Evolutionary conservation across 2,113 vertebrate species (phyloP), one percentile per base, ranked within the genome.

Genomic region (Notarius quadriscutis): DNA sequence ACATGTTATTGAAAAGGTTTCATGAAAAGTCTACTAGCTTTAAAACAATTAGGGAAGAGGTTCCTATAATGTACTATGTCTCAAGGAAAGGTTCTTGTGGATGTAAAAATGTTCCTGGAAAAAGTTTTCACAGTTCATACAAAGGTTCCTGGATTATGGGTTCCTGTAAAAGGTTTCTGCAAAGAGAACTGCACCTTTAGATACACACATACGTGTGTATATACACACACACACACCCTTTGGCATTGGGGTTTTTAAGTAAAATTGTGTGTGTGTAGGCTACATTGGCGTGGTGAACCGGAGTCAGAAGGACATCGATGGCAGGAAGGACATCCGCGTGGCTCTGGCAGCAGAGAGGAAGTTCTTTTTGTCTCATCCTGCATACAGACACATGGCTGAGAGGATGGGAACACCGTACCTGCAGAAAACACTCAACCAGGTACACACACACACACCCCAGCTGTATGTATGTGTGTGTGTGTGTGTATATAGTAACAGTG

Each of bases 221-320:
- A 12, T 10, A 9, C 0, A 10, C 7, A 7, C 15, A 34, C 17
- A 34, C 15, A 41, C 7, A 7, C 41, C 7, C 60, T 22, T 9
- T 7, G 3, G 4, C 8, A 60, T 4, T 60, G 17, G 1, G 58
- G 58, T 71, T 34, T 71, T 17, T 6, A 11, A n/a, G 20, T 25
- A 50, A n/a, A 22, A 57, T 14, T 25, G 81, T 55, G 27, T 87
- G 72, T 48, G 63, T 27, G 25, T 55, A 99, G 98, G 98, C 11
- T 99, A 99, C 89, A 97, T 99, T 0, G 98, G 98, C 0, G 98
- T 99, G 11, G 98, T 99, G 25, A 99, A 99, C 94, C 96, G 98
- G 27, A 99, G 98, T 93, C 98, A 99, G 92, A 99, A 99, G 94
- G 98, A 99, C 92, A 99, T 99, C 0, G 98, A 99, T 0, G 98